Evolutionary conservation across 1,140 invertebrate species (phyloP), one percentile per base, ranked within the genome.

Genomic region (Araneus ventricosus): DNA sequence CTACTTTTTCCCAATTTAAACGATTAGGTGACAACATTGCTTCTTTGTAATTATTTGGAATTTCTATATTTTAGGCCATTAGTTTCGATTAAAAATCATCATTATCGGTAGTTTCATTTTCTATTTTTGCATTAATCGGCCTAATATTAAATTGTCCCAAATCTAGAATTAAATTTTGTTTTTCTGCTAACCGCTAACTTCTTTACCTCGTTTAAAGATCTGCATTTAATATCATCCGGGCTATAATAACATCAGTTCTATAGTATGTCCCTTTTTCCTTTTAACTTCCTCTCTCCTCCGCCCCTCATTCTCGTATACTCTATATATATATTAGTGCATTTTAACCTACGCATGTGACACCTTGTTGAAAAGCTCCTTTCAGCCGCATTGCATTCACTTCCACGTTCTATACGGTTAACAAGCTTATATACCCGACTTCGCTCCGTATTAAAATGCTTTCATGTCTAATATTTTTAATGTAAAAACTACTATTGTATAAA

Each of bases 271-370:
- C 34, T 27, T n/a, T 80, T 80, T 80, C 17, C 75, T 17, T 34
- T 80, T 80, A 80, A 80, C 75, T 80, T 80, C 75, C 30, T 80
- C 30, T 80, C 75, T 1, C 17, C 20, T 80, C 75, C 75, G 30
- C 14, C 6, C 75, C 20, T 80, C 75, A n/a, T n/a, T n/a, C n/a
- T n/a, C n/a, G n/a, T n/a, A n/a, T n/a, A n/a, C n/a, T n/a, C n/a
- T n/a, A n/a, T n/a, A n/a, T n/a, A n/a, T n/a, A n/a, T n/a, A n/a
- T n/a, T n/a, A n/a, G n/a, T n/a, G n/a, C n/a, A n/a, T n/a, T n/a
- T n/a, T n/a, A n/a, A n/a, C n/a, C n/a, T n/a, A n/a, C n/a, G n/a
- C n/a, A n/a, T n/a, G n/a, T n/a, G n/a, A n/a, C n/a, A n/a, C n/a
- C n/a, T n/a, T n/a, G n/a, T n/a, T n/a, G n/a, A n/a, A n/a, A n/a